phyloP scores from a whole-genome alignment of 1,140 invertebrate genomes.

The Tribolium castaneum region DNA sequence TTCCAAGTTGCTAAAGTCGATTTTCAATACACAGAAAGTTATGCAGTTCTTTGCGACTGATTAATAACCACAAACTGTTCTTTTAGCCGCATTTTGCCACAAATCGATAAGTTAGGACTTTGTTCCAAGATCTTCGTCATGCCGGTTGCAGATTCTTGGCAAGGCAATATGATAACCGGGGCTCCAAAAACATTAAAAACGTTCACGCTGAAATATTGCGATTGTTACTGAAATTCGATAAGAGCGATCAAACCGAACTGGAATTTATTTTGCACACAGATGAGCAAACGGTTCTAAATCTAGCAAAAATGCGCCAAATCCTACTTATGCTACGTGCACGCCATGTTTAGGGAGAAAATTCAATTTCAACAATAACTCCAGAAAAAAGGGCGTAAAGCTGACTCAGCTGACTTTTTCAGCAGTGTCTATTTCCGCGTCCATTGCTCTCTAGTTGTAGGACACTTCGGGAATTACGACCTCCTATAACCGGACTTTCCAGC shows the following conservation, averaged over 20 bases:
- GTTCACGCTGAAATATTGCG: slow-evolving; percentile 1
- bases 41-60: neutral
- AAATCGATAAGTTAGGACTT: slow-evolving; percentile 13
- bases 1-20: neutral
- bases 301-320: neutral
- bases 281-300: slow-evolving; percentile 1
- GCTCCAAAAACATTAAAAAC: slow-evolving; percentile 21
- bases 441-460: neutral
- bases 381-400: neutral
- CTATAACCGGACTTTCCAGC: neutral
- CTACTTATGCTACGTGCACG: neutral
- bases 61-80: slow-evolving; percentile 1
- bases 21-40: neutral
- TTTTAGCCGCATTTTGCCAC: neutral
- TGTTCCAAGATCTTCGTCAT: slow-evolving; percentile 16
- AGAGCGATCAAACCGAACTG: slow-evolving; percentile 4
- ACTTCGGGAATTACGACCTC: slow-evolving; percentile 6
- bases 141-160: slow-evolving; percentile 24
- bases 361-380: neutral
- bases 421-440: neutral
- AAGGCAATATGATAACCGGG: slow-evolving; percentile 16
- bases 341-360: neutral
- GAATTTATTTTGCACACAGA: slow-evolving; percentile 15
- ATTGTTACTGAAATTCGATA: slow-evolving; percentile 27
- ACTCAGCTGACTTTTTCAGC: neutral